These are phyloP conservation scores for Aquatica leii DNA, from an alignment of 2,888 invertebrate genomes.

Conservation along the genomic window DNA sequence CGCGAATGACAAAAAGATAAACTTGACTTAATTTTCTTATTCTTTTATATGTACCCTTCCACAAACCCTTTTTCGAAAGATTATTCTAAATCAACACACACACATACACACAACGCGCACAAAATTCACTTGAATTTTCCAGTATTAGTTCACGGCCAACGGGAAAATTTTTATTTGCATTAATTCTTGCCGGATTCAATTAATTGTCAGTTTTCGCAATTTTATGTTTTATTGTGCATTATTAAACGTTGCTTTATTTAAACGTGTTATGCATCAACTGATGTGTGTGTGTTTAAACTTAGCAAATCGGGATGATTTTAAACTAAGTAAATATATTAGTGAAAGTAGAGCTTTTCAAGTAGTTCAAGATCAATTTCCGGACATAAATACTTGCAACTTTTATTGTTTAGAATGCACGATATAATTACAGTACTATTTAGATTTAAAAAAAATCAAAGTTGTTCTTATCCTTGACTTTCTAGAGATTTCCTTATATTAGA, in stretches of 20 bases:
- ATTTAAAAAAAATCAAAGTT: background rate
- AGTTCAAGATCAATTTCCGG: slow-evolving; percentile 11
- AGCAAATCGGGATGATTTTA: background rate
- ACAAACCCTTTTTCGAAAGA: slow-evolving; percentile 19
- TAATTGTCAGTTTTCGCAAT: background rate
- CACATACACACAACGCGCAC: slow-evolving; percentile 5
- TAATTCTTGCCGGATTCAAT: background rate
- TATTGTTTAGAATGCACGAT: slow-evolving; percentile 1
- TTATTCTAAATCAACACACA: background rate
- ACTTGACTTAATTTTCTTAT: slow-evolving; percentile 23
- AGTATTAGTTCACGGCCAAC: slow-evolving; percentile 20
- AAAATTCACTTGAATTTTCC: slow-evolving; percentile 13
- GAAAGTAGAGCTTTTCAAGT: slow-evolving; percentile 7
- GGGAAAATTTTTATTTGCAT: slow-evolving; percentile 10
- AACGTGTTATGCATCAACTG: too few relatives aligned
- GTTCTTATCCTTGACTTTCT: slow-evolving; percentile 13
- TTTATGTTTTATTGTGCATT: too few relatives aligned
- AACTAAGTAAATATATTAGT: background rate
- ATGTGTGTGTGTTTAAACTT: too few relatives aligned
- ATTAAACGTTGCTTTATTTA: too few relatives aligned
- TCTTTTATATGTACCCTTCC: slow-evolving; percentile 22
- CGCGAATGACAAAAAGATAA: background rate
- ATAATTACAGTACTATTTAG: slow-evolving; percentile 9
- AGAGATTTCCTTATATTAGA: slow-evolving; percentile 2
- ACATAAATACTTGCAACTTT: slow-evolving; percentile 1